phyloP scores from a whole-genome alignment of 2,888 invertebrate species.

The Scelioninae gen. 2 region DNA sequence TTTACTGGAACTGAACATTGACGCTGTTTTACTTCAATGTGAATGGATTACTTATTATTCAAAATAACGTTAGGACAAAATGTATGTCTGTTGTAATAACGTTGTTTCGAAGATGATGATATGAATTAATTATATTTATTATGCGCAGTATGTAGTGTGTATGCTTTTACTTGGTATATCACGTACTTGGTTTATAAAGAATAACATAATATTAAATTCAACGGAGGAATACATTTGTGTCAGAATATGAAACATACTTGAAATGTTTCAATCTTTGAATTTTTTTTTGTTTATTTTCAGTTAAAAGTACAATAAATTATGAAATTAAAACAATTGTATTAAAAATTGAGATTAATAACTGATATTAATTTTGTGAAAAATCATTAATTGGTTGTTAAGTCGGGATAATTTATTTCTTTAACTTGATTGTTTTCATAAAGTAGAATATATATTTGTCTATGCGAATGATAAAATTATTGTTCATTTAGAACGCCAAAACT shows the following conservation, averaged over 20 bases:
- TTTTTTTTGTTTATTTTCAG: no score
- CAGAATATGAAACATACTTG: no score
- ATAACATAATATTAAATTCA: constrained; percentile 23
- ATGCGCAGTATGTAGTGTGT: not conserved
- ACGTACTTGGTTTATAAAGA: constrained; percentile 6
- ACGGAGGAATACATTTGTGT: constrained; percentile 24
- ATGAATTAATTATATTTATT: constrained; percentile 8
- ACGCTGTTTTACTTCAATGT: not conserved
- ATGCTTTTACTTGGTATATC: not conserved
- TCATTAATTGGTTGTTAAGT: no score
- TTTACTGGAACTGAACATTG: no score
- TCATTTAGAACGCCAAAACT: constrained; percentile 1
- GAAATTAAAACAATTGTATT: no score
- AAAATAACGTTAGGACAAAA: not conserved
- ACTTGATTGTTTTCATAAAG: no score
- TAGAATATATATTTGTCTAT: no score
- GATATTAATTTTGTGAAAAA: no score
- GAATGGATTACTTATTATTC: not conserved
- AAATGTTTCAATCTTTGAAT: no score
- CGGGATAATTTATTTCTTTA: no score
- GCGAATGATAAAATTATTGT: constrained; percentile 13
- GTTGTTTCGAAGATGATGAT: constrained; percentile 2
- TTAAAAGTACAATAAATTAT: no score
- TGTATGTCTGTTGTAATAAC: not conserved
- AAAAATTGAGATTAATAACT: no score